Conservation (phyloP, 2,888 invertebrate genomes). For the Abrostola triplasia region DNA sequence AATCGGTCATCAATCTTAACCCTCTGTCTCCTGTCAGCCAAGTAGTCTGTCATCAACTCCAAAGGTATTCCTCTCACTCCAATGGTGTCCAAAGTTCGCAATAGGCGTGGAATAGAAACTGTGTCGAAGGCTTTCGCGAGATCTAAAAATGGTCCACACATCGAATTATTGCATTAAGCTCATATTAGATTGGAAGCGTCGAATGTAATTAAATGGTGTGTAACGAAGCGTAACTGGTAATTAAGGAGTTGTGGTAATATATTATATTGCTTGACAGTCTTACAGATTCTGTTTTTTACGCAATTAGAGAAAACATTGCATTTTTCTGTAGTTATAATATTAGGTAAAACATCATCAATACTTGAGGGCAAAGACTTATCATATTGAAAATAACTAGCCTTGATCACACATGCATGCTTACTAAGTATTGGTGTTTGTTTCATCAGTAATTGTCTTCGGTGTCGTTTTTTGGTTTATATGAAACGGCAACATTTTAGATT, state of each 20-base stretch:
- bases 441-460: no score
- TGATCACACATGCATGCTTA: no score
- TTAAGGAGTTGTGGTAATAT: constrained; percentile 1
- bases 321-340: not conserved
- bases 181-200: constrained; percentile 8
- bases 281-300: not conserved
- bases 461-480: no score
- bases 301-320: not conserved
- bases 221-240: not conserved
- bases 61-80: not conserved
- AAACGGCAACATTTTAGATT: no score
- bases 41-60: not conserved
- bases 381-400: no score
- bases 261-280: not conserved
- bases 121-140: no score
- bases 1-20: not conserved
- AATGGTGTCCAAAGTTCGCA: not conserved
- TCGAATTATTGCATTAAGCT: constrained; percentile 13
- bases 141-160: not conserved
- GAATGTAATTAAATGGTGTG: not conserved
- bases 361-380: no score
- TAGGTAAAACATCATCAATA: no score
- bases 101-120: no score
- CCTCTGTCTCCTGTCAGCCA: not conserved
- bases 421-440: no score